Percentiles rank a stretch among this genome's conserved stretches.
These are phyloP conservation scores for Limulus polyphemus DNA, from an alignment of 2,888 invertebrate species.

Conservation along the genomic window DNA sequence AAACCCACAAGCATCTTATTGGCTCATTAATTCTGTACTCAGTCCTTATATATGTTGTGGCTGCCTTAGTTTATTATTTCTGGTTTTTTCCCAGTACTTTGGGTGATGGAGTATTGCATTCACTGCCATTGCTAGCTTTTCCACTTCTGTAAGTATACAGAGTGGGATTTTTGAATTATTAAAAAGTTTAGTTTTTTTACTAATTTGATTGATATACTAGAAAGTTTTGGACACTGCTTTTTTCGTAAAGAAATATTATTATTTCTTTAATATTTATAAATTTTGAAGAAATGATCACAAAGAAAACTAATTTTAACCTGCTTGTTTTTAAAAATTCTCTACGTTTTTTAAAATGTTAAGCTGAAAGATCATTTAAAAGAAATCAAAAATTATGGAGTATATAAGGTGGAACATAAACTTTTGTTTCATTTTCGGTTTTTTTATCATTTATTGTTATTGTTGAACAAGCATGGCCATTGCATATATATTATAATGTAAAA, in stretches of 20 bases:
- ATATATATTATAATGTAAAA: too few species aligned
- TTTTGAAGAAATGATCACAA: background rate
- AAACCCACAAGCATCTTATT: constrained; percentile 64
- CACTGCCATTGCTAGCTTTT: constrained; percentile 62
- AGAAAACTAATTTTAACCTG: too few species aligned
- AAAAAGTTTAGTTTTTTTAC: background rate
- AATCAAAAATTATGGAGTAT: too few species aligned
- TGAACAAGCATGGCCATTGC: too few species aligned
- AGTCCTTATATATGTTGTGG: constrained; percentile 46
- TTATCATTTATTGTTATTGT: too few species aligned
- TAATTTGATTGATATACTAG: background rate
- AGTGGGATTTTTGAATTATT: background rate
- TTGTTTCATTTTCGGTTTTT: too few species aligned
- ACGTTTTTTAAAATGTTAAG: too few species aligned
- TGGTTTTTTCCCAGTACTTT: constrained; percentile 63
- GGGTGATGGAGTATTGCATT: constrained; percentile 58
- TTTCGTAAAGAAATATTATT: background rate
- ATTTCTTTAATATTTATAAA: constrained; percentile 3
- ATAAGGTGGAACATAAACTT: too few species aligned
- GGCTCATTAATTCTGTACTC: constrained; percentile 56
- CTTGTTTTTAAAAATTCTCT: too few species aligned
- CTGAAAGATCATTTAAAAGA: too few species aligned
- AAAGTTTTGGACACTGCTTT: background rate
- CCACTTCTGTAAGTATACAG: constrained; percentile 61
- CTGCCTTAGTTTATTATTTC: constrained; percentile 62